phyloP scores from a whole-genome alignment of 2,113 vertebrate species.

The Rhineura floridana region DNA sequence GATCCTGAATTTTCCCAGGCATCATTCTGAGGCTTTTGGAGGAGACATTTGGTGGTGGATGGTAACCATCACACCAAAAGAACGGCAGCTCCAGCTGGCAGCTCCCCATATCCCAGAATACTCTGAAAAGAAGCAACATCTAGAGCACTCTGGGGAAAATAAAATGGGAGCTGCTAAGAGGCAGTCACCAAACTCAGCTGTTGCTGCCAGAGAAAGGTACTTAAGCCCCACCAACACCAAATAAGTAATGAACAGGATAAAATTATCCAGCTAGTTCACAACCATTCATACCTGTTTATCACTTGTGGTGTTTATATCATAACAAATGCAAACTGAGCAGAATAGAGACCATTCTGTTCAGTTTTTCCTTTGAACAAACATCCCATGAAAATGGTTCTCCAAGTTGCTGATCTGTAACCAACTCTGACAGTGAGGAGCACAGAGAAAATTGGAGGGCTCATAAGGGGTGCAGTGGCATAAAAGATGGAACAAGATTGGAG shows the following conservation, averaged over 20 bases:
- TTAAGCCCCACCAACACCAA: background rate
- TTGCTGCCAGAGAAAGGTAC: no score
- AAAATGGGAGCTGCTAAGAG: no score
- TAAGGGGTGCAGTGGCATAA: background rate
- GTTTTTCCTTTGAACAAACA: background rate
- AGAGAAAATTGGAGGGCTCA: background rate
- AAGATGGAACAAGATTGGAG: background rate
- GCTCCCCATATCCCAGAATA: background rate
- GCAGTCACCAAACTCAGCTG: no score
- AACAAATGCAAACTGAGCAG: background rate
- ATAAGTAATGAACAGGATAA: background rate
- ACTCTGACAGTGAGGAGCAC: background rate
- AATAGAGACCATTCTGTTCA: background rate
- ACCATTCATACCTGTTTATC: no score
- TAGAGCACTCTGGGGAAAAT: no score
- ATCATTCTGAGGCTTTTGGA: background rate
- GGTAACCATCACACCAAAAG: background rate
- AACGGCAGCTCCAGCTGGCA: background rate
- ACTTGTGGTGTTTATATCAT: no score
- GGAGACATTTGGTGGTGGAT: background rate
- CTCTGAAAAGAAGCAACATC: no score
- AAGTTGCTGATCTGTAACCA: background rate
- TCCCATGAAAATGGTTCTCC: background rate
- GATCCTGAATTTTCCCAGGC: background rate
- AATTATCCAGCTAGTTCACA: no score